Conservation (phyloP, 2,113 vertebrate genomes). For the Candoia aspera region DNA sequence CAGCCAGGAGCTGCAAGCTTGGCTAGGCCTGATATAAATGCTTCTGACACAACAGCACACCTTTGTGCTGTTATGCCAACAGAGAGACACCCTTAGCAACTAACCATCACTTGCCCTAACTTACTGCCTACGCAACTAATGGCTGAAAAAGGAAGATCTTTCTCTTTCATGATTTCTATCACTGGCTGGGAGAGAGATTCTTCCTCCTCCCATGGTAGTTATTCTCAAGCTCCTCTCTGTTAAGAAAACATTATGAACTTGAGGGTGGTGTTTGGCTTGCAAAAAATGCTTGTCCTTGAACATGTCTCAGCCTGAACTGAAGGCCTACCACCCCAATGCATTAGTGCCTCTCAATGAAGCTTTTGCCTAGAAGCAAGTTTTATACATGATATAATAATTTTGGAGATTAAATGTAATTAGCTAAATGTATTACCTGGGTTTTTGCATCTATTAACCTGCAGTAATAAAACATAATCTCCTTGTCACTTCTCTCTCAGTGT, state of each 20-base stretch:
- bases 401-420: not conserved
- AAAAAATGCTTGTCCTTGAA: conserved; percentile 6
- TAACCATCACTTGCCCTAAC: not conserved
- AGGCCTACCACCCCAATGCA: not conserved
- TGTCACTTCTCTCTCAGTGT: not conserved
- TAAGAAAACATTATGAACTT: conserved; percentile 11
- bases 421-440: not conserved
- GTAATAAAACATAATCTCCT: conserved; percentile 23
- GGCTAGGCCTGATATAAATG: not conserved
- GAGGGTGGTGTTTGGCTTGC: not conserved
- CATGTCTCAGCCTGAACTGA: not conserved
- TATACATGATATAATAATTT: not conserved
- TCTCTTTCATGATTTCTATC: not conserved
- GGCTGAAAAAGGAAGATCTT: not conserved
- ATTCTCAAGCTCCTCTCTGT: not conserved
- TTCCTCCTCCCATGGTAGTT: not conserved
- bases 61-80: not conserved
- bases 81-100: not conserved
- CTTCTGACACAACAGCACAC: not conserved
- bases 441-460: not conserved
- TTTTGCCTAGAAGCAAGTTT: not conserved
- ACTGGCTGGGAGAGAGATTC: not conserved
- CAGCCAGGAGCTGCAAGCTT: not conserved
- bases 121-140: not conserved
- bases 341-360: not conserved